These are phyloP conservation scores for Lepidostoma basale DNA, from an alignment of 1,140 invertebrate genomes.

Conservation along the genomic window DNA sequence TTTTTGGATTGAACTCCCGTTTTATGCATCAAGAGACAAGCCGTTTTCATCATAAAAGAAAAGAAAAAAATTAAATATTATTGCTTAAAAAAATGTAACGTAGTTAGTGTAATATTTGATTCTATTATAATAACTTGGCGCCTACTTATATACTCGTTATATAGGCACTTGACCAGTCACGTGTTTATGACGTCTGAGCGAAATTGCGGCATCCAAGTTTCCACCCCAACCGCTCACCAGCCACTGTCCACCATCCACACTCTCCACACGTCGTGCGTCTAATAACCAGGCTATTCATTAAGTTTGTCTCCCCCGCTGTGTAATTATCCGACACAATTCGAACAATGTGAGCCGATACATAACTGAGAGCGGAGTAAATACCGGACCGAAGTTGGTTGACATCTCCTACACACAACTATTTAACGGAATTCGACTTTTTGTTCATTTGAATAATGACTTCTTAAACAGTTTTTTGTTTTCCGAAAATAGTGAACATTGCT, in stretches of 20 bases:
- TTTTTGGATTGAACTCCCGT: too few relatives aligned
- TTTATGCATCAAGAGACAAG: too few relatives aligned
- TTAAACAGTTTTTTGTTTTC: not conserved
- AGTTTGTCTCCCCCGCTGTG: conserved; percentile 18
- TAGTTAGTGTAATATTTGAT: too few relatives aligned
- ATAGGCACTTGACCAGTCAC: too few relatives aligned
- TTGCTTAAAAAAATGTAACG: too few relatives aligned
- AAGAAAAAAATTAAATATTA: too few relatives aligned
- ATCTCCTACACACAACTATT: conserved; percentile 12
- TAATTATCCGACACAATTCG: conserved; percentile 44
- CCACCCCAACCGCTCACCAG: not conserved
- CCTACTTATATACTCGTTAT: too few relatives aligned
- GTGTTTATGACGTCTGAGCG: conserved; percentile 6
- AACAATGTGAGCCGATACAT: conserved; percentile 40
- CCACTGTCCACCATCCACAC: not conserved
- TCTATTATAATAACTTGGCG: too few relatives aligned
- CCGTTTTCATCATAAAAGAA: too few relatives aligned
- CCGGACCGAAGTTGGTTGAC: conserved; percentile 17
- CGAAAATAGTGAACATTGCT: too few relatives aligned
- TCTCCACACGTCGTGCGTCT: conserved; percentile 10
- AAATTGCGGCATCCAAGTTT: not conserved
- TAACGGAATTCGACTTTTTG: not conserved
- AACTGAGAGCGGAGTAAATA: conserved; percentile 11
- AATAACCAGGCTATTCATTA: conserved; percentile 39
- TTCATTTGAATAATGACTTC: conserved; percentile 6